Percentiles rank a stretch among this genome's conserved stretches.
These are phyloP conservation scores for Melopsittacus undulatus DNA, from an alignment of 2,797 vertebrate genomes.

Conservation along the genomic window DNA sequence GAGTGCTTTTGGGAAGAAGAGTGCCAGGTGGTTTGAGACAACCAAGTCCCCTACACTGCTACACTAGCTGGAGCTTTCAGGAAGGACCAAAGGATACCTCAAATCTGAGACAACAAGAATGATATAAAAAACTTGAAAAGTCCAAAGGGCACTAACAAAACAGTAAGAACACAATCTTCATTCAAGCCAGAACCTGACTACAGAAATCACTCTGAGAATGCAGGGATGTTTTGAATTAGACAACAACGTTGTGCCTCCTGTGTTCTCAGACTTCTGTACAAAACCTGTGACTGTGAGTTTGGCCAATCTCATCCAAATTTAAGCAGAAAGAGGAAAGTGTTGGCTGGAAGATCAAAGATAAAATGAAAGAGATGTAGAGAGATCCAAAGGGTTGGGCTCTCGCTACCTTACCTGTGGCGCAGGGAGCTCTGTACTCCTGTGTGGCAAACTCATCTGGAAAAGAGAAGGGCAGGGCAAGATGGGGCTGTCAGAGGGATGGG, in stretches of 20 bases:
- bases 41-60: neutral
- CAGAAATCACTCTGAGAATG: neutral
- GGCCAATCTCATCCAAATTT: neutral
- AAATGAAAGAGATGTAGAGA: neutral
- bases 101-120: neutral
- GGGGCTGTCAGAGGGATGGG: neutral
- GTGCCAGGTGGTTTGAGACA: neutral
- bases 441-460: conserved; percentile 36
- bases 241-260: neutral
- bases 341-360: neutral
- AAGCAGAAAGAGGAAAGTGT: neutral
- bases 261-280: neutral
- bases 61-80: neutral
- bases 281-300: neutral
- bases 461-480: neutral
- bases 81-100: neutral
- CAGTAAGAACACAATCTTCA: neutral
- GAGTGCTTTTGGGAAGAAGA: neutral
- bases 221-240: neutral
- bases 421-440: conserved; percentile 30
- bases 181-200: neutral
- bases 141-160: too few relatives aligned
- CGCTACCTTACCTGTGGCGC: neutral
- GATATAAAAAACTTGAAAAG: neutral
- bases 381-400: neutral